Base-by-base conservation (phyloP, 1,140 invertebrate species). In the Ericerus pela region DNA sequence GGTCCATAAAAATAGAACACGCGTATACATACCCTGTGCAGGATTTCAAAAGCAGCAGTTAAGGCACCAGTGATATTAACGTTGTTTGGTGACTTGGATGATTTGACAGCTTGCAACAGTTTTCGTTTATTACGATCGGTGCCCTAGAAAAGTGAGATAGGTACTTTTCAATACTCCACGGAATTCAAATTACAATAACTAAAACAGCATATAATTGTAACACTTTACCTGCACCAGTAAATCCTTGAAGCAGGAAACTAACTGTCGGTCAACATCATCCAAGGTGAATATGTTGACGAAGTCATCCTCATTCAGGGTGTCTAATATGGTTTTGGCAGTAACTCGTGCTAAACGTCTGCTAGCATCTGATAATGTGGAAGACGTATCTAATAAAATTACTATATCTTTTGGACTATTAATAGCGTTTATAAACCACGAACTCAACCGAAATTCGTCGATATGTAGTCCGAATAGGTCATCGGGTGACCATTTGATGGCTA, bases 391-490 rank as follows among this genome's bases (percentile, higher is more conserved):
- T 18, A 99, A 72, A 59, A 99, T 94, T 51, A 76, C 75, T 53
- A 99, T 75, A 69, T 99, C 95, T 70, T 98, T 99, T 0, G 95
- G 89, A 56, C 89, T 94, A 0, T 92, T 94, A 1, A 95, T 92
- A 0, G 91, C 93, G 61, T 91, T 82, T 5, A 98, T 85, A 69
- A 97, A 99, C 90, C 90, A 95, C 53, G 85, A 78, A 8, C 85
- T 79, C 14, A 85, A 79, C 3, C 90, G 79, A 65, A 88, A 91
- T 68, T 95, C 90, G 70, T 91, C 87, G 54, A 92, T 77, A 58
- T 87, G 82, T 29, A 83, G 75, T 11, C 12, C 76, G 73, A 58
- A 75, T 75, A 60, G 73, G 70, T 77, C 78, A 54, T 79, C 76
- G 8, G 81, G 77, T 24, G 81, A 81, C 84, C 84, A 86, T 16